Base-by-base conservation (phyloP, 2,113 vertebrate species). In the Acinonyx jubatus region DNA sequence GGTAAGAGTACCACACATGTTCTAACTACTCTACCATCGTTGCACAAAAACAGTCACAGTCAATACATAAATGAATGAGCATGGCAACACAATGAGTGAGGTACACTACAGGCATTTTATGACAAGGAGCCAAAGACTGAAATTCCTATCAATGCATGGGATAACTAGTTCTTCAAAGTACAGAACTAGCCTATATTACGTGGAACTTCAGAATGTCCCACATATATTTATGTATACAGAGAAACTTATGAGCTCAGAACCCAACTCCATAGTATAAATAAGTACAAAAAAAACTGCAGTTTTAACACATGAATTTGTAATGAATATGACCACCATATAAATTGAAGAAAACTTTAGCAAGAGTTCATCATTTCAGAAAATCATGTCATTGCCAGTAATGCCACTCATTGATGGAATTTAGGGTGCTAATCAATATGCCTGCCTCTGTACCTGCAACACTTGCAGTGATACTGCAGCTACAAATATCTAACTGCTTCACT, bases 321-420 rank as follows among this genome's bases (percentile, higher is more conserved):
- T 38, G 14, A 95, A 89, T 41, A 25, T 31, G 55, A 81, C 52
- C 66, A 74, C 31, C 61, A 90, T 61, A 23, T 74, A 79, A 94
- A 89, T 1, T 63, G 12, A 89, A 45, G 7, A 73, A 79, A 69
- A 73, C 13, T 61, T 85, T 73, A 94, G 29, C 23, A 93, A 79
- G 79, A 83, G 41, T 36, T 85, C n/a, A 83, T 52, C 69, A 79
- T 89, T 97, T 95, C 84, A 89, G 63, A 85, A 82, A 84, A 63
- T 92, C 50, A 78, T 65, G 41, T 78, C 52, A 80, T 29, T 74
- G 45, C 5, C 52, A 93, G 41, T 73, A 85, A 95, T 93, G 79
- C 7, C n/a, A 80, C 18, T 71, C 29, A 48, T 10, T 84, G 45
- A 88, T 5, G 31, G 52, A 78, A 90, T 66, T 79, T 38, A 79